phyloP scores from a whole-genome alignment of 2,113 vertebrate species.

The Lophochroa leadbeateri region DNA sequence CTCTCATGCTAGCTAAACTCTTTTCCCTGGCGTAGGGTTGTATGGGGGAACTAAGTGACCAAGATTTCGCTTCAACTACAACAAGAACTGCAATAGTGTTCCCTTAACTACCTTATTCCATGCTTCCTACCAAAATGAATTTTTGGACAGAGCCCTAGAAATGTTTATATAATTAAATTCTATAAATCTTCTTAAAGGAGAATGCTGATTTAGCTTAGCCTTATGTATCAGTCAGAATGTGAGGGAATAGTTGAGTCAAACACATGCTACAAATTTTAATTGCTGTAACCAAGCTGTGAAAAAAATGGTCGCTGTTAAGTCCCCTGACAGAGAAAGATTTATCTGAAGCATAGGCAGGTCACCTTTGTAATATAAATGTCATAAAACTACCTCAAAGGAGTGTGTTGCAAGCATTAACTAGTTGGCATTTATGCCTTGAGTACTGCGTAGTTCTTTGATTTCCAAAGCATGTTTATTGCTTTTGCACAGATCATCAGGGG shows the following conservation, averaged over 20 bases:
- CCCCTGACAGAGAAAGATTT: not conserved
- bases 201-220: not conserved
- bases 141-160: not conserved
- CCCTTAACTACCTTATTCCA: not conserved
- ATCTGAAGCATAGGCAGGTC: not conserved
- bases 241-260: not conserved
- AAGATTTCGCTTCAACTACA: not conserved
- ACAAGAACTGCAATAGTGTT: not conserved
- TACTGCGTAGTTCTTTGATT: not conserved
- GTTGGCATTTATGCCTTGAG: not conserved
- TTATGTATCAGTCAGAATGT: not conserved
- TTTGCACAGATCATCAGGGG: not conserved
- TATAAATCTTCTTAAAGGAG: accelerated
- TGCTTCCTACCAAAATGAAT: not conserved
- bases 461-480: not conserved
- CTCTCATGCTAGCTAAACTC: not conserved
- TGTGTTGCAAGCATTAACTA: not conserved
- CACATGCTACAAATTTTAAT: conserved; percentile 53
- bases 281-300: not conserved
- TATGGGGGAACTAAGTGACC: not conserved
- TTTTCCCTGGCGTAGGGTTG: not conserved
- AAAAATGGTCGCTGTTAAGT: not conserved
- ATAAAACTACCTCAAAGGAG: not conserved
- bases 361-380: not conserved
- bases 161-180: not conserved